Evolutionary conservation across 2,888 invertebrate species (phyloP), one percentile per base, ranked within the genome.

Genomic region (Apodemia mormo): DNA sequence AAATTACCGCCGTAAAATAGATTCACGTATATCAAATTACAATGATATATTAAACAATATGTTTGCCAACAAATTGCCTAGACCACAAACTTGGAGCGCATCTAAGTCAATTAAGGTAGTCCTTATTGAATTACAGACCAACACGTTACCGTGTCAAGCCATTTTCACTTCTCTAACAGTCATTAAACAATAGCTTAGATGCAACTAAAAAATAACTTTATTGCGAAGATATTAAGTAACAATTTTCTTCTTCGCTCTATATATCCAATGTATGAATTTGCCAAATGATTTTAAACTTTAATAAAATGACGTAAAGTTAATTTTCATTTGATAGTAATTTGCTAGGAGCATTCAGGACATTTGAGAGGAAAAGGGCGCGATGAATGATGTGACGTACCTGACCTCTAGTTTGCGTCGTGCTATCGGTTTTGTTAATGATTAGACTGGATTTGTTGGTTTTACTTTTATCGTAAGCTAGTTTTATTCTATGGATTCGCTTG

Each of bases 101-200:
- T 92, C 88, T 83, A 85, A 90, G 87, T 89, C 89, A 90, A 91
- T 90, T 91, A 90, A 83, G 89, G 87, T 83, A 85, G 86, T 84
- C 89, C 88, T 92, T 90, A 92, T 91, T 91, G 87, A 91, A 90
- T 92, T 90, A 91, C 88, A 84, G 81, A 80, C 89, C 85, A 82
- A 87, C 90, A 90, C 89, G 85, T 91, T 89, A 87, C 86, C 80
- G 76, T 76, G 74, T 75, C 74, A 80, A 75, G 78, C 80, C 61
- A 61, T 78, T 80, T 80, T 74, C 74, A 71, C 80, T 80, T 78
- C 73, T 76, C 75, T 77, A 79, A 78, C 76, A 76, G 76, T 76
- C 75, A 76, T 77, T 75, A 75, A 70, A 71, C 68, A 56, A 64
- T 37, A 33, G 2, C 14, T 61, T 58, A 9, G 0, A 52, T 69